A percentile compares a stretch with the other conserved stretches of the same genome.
Evolutionary conservation across 2,797 vertebrate species (phyloP).

Genomic region (Decapterus maruadsi): DNA sequence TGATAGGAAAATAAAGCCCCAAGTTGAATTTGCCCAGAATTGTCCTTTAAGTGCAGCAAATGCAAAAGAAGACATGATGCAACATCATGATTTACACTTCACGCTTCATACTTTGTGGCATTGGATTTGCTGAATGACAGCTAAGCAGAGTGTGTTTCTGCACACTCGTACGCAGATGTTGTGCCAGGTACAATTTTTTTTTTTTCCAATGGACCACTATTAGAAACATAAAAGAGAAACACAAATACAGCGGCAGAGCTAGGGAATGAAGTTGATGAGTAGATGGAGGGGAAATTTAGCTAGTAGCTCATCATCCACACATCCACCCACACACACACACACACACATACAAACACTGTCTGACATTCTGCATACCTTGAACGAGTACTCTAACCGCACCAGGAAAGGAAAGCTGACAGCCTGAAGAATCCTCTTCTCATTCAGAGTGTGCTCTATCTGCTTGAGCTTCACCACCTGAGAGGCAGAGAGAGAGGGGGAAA

Average conservation of each 20-base stretch:
- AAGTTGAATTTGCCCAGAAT: too few relatives aligned
- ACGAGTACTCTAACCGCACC: slow-evolving; percentile 92
- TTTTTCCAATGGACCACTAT: slow-evolving; percentile 1
- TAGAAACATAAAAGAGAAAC: background rate
- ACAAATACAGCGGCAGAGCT: background rate
- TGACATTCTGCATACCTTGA: slow-evolving; percentile 85
- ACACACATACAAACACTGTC: background rate
- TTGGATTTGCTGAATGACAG: background rate
- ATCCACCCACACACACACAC: slow-evolving; percentile 5
- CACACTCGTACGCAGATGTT: background rate
- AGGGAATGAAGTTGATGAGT: background rate
- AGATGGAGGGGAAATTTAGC: background rate
- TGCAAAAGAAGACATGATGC: background rate
- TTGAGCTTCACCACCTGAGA: slow-evolving; percentile 94
- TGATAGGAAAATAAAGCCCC: too few relatives aligned
- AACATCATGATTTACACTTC: background rate
- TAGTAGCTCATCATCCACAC: background rate
- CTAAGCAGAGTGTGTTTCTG: background rate
- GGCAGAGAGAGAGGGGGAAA: background rate
- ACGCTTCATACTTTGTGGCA: background rate
- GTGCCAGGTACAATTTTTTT: background rate
- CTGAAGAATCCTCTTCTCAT: slow-evolving; percentile 95
- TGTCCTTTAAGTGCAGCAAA: background rate
- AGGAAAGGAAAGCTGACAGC: slow-evolving; percentile 95
- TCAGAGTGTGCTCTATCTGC: slow-evolving; percentile 95